Evolutionary conservation across 2,113 vertebrate species (phyloP).

Genomic region (Amazona guildingii): DNA sequence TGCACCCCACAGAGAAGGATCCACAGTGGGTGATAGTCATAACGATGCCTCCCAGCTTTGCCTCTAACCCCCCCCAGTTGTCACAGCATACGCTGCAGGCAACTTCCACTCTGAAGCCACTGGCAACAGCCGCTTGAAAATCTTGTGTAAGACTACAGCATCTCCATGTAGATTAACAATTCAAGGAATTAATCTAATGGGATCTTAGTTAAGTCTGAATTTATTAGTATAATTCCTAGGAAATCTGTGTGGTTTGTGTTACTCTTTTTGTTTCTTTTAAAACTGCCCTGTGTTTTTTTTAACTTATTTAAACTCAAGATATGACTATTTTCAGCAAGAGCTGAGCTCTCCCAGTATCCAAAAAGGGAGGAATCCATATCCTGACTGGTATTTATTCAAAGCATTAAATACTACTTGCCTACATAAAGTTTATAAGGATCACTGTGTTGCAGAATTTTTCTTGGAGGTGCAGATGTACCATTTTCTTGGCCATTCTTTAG

Average conservation of each 20-base stretch:
- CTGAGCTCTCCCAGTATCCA: background rate
- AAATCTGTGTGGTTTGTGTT: background rate
- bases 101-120: background rate
- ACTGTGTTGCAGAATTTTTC: background rate
- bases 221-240: background rate
- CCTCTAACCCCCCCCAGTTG: background rate
- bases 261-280: background rate
- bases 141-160: background rate
- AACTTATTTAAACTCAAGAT: background rate
- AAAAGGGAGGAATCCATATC: background rate
- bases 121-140: background rate
- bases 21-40: background rate
- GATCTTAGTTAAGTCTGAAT: background rate
- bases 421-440: background rate
- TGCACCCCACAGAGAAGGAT: background rate
- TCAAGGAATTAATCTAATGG: background rate
- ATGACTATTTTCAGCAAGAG: background rate
- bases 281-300: background rate
- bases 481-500: background rate
- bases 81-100: accelerated
- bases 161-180: background rate
- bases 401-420: background rate
- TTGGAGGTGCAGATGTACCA: background rate
- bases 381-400: background rate
- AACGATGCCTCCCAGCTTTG: background rate